Evolutionary conservation across 2,113 vertebrate genomes (phyloP).

Genomic region (Eulacestoma nigropectus): DNA sequence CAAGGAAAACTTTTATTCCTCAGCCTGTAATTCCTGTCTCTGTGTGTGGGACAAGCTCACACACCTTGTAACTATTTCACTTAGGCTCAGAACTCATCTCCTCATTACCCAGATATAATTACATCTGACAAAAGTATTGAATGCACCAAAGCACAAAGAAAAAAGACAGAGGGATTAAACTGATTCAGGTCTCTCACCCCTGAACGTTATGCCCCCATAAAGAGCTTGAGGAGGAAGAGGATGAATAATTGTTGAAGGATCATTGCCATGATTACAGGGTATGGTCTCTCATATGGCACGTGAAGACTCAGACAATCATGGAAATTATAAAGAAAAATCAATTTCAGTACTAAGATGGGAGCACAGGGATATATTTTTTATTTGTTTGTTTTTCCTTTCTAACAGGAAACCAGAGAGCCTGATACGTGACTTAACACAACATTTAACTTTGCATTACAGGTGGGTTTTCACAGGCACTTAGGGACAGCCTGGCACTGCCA

Average conservation of each 20-base stretch:
- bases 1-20: slow-evolving; percentile 43
- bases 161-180: slow-evolving; percentile 34
- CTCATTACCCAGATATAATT: slow-evolving; percentile 17
- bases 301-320: background rate
- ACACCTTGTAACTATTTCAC: slow-evolving; percentile 41
- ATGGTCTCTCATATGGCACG: background rate
- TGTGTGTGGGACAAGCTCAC: slow-evolving; percentile 52
- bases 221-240: background rate
- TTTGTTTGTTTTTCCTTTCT: background rate
- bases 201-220: background rate
- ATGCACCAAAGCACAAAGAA: background rate
- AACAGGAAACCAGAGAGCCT: background rate
- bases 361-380: background rate
- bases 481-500: background rate
- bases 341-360: background rate
- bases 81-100: background rate
- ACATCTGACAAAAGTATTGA: slow-evolving; percentile 30
- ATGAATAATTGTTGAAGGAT: slow-evolving; percentile 46
- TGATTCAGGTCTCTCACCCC: background rate
- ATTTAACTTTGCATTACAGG: background rate
- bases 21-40: slow-evolving; percentile 47
- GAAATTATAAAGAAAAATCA: slow-evolving; percentile 15
- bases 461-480: background rate
- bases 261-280: slow-evolving; percentile 7
- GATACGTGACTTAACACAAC: background rate